Percentiles rank a stretch among this genome's conserved stretches.
phyloP scores from a whole-genome alignment of 1,140 invertebrate species.

The Euura lappo region DNA sequence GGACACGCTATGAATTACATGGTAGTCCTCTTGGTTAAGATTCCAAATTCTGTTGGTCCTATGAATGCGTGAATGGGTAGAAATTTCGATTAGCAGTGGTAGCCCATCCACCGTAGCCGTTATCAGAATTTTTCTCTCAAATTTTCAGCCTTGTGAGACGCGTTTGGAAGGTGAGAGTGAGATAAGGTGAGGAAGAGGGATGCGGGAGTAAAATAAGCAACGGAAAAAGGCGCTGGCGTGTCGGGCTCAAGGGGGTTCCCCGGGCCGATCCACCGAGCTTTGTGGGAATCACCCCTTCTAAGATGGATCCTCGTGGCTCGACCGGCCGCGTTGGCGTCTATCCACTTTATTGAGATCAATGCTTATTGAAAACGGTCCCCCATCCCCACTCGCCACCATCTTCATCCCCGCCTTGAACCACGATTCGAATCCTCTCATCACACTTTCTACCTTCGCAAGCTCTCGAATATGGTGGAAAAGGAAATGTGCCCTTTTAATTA shows the following conservation, averaged over 20 bases:
- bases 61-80: no score
- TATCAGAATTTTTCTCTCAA: neutral
- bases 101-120: neutral
- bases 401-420: neutral
- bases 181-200: neutral
- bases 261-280: slow-evolving; percentile 1
- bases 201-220: neutral
- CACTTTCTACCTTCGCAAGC: slow-evolving; percentile 7
- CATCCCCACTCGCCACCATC: neutral
- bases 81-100: no score
- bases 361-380: slow-evolving; percentile 27
- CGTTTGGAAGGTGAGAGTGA: neutral
- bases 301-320: slow-evolving; percentile 22
- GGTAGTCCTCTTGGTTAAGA: no score
- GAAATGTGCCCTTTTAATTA: slow-evolving; percentile 31
- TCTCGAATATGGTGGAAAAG: slow-evolving; percentile 12
- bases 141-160: neutral
- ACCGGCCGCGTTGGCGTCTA: slow-evolving; percentile 20
- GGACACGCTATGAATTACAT: no score
- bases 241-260: neutral
- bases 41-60: no score
- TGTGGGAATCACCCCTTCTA: slow-evolving; percentile 2
- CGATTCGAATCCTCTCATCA: slow-evolving; percentile 5
- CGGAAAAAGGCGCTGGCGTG: neutral
- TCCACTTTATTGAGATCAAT: slow-evolving; percentile 32